Base-by-base conservation (phyloP, 2,888 invertebrate species). In the Ferrisia virgata region DNA sequence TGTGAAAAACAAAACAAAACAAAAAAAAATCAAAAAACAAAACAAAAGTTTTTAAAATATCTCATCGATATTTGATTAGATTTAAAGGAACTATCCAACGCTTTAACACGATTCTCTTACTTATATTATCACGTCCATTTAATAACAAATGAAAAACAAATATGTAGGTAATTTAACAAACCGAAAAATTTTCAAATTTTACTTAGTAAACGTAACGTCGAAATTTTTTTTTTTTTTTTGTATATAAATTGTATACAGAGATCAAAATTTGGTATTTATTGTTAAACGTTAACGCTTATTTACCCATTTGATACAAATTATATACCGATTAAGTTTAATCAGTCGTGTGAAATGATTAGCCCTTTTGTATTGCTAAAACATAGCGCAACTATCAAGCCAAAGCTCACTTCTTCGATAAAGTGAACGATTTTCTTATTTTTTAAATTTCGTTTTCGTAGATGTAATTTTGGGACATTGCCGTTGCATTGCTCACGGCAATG, bases 241-340 rank as follows among this genome's bases (percentile, higher is more conserved):
- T 76, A 76, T 36, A 31, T 69, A 69, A 69, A 76, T 36, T 76
- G 36, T 76, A 76, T 76, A 76, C 36, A 76, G 72, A 76, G 72
- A 76, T 76, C 72, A 76, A 76, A 36, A 76, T 76, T 64, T 36
- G 72, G 72, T 36, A 33, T 64, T 76, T 76, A 76, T 76, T 69
- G 31, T 33, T 31, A 69, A 69, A 69, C 69, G 69, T 69, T 28
- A 15, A 76, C 72, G 72, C 64, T 64, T 76, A 36, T 76, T 53
- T 36, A 36, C 36, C 33, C 72, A 9, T 76, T 25, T 33, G 15
- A 6, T 1, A 53, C 53, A 22, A 53, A 53, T 53, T 53, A 18
- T n/a, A n/a, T 76, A 76, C 72, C 72, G 72, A 76, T 76, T 76
- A 76, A 36, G 15, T 76, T 33, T 76, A 76, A 76, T 76, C 72